These are phyloP conservation scores for Iguana delicatissima DNA, from an alignment of 2,797 vertebrate genomes.

Conservation along the genomic window DNA sequence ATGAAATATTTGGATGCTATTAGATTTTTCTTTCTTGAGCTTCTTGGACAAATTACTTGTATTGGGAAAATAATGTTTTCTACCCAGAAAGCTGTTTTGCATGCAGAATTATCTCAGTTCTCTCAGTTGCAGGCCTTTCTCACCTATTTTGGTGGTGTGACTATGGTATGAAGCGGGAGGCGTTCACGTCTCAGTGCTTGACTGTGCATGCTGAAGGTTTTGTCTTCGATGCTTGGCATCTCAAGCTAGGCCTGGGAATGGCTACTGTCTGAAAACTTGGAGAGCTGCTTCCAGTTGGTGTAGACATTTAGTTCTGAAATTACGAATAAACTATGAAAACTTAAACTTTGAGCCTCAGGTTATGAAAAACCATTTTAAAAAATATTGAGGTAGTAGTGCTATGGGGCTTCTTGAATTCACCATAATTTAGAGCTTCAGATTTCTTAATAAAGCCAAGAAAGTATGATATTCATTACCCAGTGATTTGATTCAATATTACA, in stretches of 20 bases:
- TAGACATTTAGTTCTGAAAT: no score
- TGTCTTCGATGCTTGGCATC: neutral
- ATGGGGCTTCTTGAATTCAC: no score
- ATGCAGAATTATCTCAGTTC: neutral
- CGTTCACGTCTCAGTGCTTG: neutral
- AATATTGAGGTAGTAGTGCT: no score
- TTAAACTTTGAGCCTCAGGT: no score
- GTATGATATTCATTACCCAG: no score
- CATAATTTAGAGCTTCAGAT: no score
- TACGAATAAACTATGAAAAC: no score
- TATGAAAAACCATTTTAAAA: no score
- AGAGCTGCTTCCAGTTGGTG: neutral
- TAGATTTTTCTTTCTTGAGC: neutral
- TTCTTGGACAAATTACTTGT: neutral
- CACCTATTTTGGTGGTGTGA: neutral
- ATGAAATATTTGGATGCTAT: neutral
- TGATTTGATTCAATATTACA: no score
- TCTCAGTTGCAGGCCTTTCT: neutral
- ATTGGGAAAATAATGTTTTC: neutral
- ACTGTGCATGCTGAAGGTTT: neutral
- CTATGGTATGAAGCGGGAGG: no score
- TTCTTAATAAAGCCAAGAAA: no score
- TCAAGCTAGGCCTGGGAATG: neutral
- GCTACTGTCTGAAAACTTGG: neutral
- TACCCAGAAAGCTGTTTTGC: neutral